Percentiles rank a stretch among this genome's conserved stretches.
Evolutionary conservation across 2,113 vertebrate species (phyloP).

Genomic region (Rhadina sibilatrix): DNA sequence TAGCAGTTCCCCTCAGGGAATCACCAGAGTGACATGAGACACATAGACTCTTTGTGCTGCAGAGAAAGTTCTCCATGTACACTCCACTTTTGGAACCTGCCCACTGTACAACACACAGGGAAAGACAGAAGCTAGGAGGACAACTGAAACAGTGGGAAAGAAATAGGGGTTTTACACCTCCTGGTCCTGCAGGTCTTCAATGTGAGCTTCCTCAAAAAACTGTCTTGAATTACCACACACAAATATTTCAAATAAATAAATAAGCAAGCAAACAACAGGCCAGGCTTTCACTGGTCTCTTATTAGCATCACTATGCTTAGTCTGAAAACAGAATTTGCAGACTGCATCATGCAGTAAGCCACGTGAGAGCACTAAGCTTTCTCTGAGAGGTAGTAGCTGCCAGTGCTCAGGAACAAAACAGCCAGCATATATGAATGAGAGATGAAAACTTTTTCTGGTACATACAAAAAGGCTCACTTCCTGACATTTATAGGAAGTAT

Average conservation of each 20-base stretch:
- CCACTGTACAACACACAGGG: background rate
- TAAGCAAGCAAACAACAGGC: background rate
- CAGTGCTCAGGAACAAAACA: background rate
- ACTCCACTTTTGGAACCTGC: background rate
- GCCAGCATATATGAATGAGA: rapidly evolving
- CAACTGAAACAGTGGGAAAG: background rate
- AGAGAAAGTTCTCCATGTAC: background rate
- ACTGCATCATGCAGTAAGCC: background rate
- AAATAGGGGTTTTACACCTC: background rate
- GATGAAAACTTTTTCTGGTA: background rate
- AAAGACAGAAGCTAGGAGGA: background rate
- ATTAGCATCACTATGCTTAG: background rate
- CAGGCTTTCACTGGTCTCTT: background rate
- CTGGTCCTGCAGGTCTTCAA: background rate
- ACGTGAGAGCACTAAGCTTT: background rate
- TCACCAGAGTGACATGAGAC: background rate
- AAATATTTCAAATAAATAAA: background rate
- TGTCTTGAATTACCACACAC: background rate
- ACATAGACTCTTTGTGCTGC: background rate
- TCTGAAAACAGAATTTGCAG: background rate
- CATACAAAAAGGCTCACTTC: background rate
- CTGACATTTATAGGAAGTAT: background rate
- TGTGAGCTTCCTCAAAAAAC: background rate
- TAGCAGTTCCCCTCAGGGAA: background rate
- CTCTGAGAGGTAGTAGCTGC: background rate